A percentile compares a stretch with the other conserved stretches of the same genome.
Evolutionary conservation across 1,140 invertebrate genomes (phyloP).

Genomic region (Drosophila willistoni): DNA sequence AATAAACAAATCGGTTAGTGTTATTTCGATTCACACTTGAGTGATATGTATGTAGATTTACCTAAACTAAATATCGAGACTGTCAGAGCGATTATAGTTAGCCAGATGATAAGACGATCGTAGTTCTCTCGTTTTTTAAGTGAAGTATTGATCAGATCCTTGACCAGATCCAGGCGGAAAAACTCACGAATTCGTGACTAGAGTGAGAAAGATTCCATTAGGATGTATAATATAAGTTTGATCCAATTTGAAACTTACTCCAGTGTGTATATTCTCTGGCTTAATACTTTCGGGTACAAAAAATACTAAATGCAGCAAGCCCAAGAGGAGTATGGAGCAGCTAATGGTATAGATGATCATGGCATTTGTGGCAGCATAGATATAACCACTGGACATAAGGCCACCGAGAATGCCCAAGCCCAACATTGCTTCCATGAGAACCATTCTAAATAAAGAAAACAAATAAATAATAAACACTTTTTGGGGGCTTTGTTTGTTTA

Average conservation of each 20-base stretch:
- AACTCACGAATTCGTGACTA: constrained; percentile 82
- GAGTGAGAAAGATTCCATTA: too few species aligned
- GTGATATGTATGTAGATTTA: not conserved
- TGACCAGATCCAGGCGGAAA: constrained; percentile 85
- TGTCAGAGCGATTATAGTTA: constrained; percentile 85
- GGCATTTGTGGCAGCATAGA: constrained; percentile 57
- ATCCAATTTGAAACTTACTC: constrained; percentile 21
- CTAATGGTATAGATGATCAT: constrained; percentile 52
- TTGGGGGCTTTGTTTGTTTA: too few species aligned
- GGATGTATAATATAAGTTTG: too few species aligned
- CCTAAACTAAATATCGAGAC: constrained; percentile 84
- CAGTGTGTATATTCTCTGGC: constrained; percentile 56
- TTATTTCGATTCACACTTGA: not conserved
- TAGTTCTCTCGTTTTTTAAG: constrained; percentile 86
- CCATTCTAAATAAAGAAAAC: constrained; percentile 84
- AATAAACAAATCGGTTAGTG: not conserved
- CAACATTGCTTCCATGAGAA: constrained; percentile 85
- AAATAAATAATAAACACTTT: not conserved
- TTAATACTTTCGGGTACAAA: constrained; percentile 75
- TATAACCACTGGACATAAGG: constrained; percentile 84
- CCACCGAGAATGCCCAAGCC: constrained; percentile 85
- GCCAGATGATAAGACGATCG: constrained; percentile 85
- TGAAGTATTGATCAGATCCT: constrained; percentile 85
- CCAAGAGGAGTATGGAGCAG: constrained; percentile 44
- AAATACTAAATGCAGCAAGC: constrained; percentile 66